Evolutionary conservation across 2,113 vertebrate species (phyloP).

Genomic region (Echinops telfairi): DNA sequence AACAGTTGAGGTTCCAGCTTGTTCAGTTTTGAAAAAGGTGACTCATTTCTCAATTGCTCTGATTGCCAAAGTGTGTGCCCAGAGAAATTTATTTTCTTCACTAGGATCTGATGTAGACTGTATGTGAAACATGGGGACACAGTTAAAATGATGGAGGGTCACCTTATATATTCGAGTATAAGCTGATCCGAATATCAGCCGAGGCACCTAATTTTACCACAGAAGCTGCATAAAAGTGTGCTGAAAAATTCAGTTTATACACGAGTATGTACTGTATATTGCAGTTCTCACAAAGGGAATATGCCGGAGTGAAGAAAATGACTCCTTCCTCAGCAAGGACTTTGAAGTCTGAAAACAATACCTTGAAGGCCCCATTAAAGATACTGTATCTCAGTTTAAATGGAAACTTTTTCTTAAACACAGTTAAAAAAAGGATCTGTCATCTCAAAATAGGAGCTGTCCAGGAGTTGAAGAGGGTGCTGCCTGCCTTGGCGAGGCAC

Average conservation of each 20-base stretch:
- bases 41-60: too few species aligned
- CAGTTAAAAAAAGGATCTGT: slow-evolving; percentile 96
- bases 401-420: slow-evolving; percentile 98
- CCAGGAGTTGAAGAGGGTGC: slow-evolving; percentile 95
- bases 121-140: slow-evolving; percentile 95
- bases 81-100: too few species aligned
- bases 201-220: too few species aligned
- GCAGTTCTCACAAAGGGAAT: slow-evolving; percentile 95
- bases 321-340: slow-evolving; percentile 95
- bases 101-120: slow-evolving; percentile 85
- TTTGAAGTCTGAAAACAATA: slow-evolving; percentile 94
- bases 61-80: too few species aligned
- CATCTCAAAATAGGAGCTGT: slow-evolving; percentile 95
- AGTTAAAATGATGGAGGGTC: slow-evolving; percentile 96
- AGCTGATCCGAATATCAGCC: too few species aligned
- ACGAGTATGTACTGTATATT: slow-evolving; percentile 86
- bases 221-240: too few species aligned
- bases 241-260: too few species aligned
- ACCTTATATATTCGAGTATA: too few species aligned
- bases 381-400: slow-evolving; percentile 96
- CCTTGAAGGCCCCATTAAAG: slow-evolving; percentile 96
- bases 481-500: slow-evolving; percentile 96
- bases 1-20: slow-evolving; percentile 92
- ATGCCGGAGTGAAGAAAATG: slow-evolving; percentile 97
- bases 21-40: slow-evolving; percentile 89